Base-by-base conservation (phyloP, 1,140 invertebrate species). In the Drosophila lini region DNA sequence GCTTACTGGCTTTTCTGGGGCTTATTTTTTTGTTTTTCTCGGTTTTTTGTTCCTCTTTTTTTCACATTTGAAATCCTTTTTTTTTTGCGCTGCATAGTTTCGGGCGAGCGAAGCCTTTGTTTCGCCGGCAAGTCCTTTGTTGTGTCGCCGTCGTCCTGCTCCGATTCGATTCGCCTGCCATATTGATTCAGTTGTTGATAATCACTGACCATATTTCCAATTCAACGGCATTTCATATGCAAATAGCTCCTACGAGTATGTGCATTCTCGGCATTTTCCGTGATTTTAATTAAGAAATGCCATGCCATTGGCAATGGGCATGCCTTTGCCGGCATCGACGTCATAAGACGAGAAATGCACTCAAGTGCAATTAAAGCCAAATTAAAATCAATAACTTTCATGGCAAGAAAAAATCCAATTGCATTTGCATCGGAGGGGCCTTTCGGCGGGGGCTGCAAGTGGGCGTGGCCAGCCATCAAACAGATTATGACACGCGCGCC, bases 271-370 rank as follows among this genome's bases (percentile, higher is more conserved):
- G 74, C 52, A 71, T 78, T 81, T 65, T 62, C 57, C 65, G 31
- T 84, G 83, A 83, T 83, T 88, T 88, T 83, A 89, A 88, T 88
- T 88, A 89, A 89, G 84, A 74, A 88, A 88, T 86, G 62, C 69
- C 78, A 60, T 56, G 74, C 74, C 74, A 38, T 38, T 44, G 70
- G 45, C 55, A 52, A 53, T 52, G 73, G 57, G 36, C 73, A 65
- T 73, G 45, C 70, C 74, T 42, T 42, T 53, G 62, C 38, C 13
- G 5, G 50, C 32, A 53, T 1, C 28, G 3, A 11, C 34, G 5
- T 10, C 34, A 45, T 36, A 75, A 75, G 79, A 81, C 58, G 63
- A 47, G 63, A 58, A 73, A 73, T 47, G 83, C 82, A 88, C 83
- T 86, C 77, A 83, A 88, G 84, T 83, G 84, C 83, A 86, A 88